A percentile compares a stretch with the other conserved stretches of the same genome.
These are phyloP conservation scores for Megaleporinus macrocephalus DNA, from an alignment of 2,113 vertebrate genomes.

Conservation along the genomic window DNA sequence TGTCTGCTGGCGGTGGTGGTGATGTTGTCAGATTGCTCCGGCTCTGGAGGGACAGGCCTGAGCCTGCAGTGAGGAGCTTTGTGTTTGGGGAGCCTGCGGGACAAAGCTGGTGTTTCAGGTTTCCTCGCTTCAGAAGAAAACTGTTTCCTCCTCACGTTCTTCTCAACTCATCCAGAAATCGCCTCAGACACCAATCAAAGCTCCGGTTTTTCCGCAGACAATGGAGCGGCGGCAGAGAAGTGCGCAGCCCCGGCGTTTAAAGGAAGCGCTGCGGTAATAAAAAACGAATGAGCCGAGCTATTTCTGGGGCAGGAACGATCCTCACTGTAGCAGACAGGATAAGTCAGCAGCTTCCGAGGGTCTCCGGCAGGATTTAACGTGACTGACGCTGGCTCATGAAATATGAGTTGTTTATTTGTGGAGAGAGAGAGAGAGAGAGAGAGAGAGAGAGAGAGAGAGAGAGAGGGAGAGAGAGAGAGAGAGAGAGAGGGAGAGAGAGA, in stretches of 20 bases:
- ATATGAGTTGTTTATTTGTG: background rate
- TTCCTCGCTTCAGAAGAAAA: constrained; percentile 18
- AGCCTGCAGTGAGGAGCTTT: constrained; percentile 20
- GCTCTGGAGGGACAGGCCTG: background rate
- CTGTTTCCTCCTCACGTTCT: background rate
- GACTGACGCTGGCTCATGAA: background rate
- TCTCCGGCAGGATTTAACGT: background rate
- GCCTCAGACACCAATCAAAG: background rate
- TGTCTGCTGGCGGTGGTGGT: constrained; percentile 8
- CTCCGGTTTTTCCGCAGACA: background rate
- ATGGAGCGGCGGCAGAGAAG: background rate
- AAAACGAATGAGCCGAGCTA: background rate
- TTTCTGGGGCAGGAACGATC: background rate
- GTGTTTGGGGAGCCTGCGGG: constrained; percentile 37
- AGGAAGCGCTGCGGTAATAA: background rate
- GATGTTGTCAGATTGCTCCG: background rate
- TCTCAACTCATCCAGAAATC: background rate
- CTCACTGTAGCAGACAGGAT: background rate
- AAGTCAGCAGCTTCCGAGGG: background rate
- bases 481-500: no score
- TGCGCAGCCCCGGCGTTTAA: background rate
- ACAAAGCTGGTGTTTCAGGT: constrained; percentile 44
- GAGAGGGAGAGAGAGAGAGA: no score
- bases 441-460: no score
- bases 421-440: background rate